phyloP scores from a whole-genome alignment of 2,888 invertebrate genomes.

The Cordylochernes scorpioides region DNA sequence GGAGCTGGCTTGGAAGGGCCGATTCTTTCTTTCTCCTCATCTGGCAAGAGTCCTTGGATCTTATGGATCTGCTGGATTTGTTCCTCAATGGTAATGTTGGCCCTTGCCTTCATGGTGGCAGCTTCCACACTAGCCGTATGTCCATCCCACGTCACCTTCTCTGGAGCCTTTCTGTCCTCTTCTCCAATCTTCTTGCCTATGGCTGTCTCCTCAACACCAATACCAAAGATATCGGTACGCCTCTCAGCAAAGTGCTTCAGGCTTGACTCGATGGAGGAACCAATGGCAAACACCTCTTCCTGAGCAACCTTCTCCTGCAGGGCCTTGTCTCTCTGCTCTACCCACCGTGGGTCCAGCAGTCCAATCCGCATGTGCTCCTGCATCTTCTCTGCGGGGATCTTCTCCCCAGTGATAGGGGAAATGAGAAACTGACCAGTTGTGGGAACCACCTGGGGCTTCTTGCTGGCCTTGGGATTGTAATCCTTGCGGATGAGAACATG shows the following conservation, averaged over 20 bases:
- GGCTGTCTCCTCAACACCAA: conserved; percentile 90
- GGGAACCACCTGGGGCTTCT: no score
- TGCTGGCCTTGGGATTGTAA: conserved; percentile 64
- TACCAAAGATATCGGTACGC: conserved; percentile 98
- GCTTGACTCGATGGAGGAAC: conserved; percentile 79
- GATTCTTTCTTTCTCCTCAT: conserved; percentile 88
- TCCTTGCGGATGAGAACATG: conserved; percentile 79
- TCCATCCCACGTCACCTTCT: conserved; percentile 76
- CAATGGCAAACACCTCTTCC: conserved; percentile 44
- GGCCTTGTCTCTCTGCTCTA: conserved; percentile 80
- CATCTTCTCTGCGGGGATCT: conserved; percentile 84
- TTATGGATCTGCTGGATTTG: conserved; percentile 81
- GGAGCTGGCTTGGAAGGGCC: conserved; percentile 33
- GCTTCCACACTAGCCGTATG: conserved; percentile 90
- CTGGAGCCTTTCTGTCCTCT: conserved; percentile 17
- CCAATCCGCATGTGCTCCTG: conserved; percentile 92
- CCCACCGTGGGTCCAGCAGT: conserved; percentile 82
- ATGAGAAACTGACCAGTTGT: conserved; percentile 70
- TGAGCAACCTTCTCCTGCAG: conserved; percentile 77
- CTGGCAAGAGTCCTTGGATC: conserved; percentile 70
- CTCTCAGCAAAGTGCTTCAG: conserved; percentile 85
- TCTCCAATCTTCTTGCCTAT: conserved; percentile 68
- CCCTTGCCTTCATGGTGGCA: conserved; percentile 69
- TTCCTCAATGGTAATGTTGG: conserved; percentile 81
- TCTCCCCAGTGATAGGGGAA: conserved; percentile 92